These are phyloP conservation scores for Thelaira solivaga DNA, from an alignment of 2,888 invertebrate species.

Conservation along the genomic window DNA sequence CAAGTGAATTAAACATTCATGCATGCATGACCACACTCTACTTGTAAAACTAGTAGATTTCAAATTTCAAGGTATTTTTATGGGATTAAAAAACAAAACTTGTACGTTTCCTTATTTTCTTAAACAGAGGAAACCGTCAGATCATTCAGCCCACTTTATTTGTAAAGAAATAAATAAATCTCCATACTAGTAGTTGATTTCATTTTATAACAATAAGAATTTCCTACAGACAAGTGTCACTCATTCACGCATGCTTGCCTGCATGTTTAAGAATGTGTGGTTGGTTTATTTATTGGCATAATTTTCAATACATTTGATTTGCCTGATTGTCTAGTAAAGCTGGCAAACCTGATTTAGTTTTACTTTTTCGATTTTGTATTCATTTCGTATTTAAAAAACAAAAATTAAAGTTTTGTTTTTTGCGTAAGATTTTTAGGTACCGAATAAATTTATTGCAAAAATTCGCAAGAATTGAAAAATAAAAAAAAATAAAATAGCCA, in stretches of 20 bases:
- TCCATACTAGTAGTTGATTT: not conserved
- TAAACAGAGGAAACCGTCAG: not conserved
- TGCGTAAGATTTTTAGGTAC: too few relatives aligned
- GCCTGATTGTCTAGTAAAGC: constrained; percentile 57
- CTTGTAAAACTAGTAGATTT: not conserved
- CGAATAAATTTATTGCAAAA: not conserved
- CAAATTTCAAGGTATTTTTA: constrained; percentile 12
- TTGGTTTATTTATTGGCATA: constrained; percentile 40
- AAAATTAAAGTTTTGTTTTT: not conserved
- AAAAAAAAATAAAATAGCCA: not conserved
- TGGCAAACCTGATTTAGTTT: constrained; percentile 46
- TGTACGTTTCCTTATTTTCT: constrained; percentile 4
- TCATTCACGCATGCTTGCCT: not conserved
- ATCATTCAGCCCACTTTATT: constrained; percentile 16
- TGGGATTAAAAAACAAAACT: not conserved
- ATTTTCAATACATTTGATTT: constrained; percentile 22
- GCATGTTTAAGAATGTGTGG: not conserved
- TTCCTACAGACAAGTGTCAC: constrained; percentile 1
- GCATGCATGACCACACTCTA: not conserved
- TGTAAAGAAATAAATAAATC: not conserved
- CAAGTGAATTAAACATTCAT: not conserved
- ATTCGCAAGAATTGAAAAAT: not conserved
- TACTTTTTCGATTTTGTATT: not conserved
- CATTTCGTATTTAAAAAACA: not conserved
- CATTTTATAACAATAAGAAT: not conserved